phyloP scores from a whole-genome alignment of 2,797 vertebrate species.

The Echeneis naucrates region DNA sequence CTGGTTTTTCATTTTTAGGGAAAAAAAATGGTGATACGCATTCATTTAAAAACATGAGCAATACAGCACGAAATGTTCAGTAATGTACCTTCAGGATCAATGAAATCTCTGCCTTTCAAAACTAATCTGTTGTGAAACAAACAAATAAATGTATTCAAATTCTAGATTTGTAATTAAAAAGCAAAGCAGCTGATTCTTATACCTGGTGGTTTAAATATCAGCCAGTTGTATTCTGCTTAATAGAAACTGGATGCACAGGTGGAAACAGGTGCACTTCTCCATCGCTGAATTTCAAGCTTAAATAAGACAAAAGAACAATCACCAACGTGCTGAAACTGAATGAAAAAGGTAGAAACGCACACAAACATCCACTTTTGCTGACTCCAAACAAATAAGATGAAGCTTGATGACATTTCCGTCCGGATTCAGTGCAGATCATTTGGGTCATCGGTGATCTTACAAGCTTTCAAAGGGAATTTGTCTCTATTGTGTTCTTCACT shows the following conservation, averaged over 20 bases:
- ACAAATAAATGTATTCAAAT: neutral
- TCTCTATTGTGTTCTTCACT: constrained; percentile 30
- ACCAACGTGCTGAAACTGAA: neutral
- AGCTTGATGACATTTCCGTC: neutral
- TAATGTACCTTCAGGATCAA: constrained; percentile 3
- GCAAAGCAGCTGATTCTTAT: neutral
- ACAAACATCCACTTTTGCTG: neutral
- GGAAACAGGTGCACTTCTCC: constrained; percentile 14
- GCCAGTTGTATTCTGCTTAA: constrained; percentile 1
- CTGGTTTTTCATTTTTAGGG: constrained; percentile 13
- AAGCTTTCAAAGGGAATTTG: neutral
- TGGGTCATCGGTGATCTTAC: neutral
- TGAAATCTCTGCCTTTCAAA: constrained; percentile 17
- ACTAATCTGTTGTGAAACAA: constrained; percentile 7
- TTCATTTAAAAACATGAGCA: neutral
- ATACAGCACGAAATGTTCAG: neutral
- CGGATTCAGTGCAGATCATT: neutral
- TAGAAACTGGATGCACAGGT: neutral
- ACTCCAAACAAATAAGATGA: neutral
- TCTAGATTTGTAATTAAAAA: neutral
- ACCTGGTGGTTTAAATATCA: neutral
- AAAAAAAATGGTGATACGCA: neutral
- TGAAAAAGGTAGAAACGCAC: neutral
- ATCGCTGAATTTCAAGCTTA: neutral
- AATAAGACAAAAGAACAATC: neutral